Base-by-base conservation (phyloP, 2,888 invertebrate genomes). In the Stictocephala bisonia region DNA sequence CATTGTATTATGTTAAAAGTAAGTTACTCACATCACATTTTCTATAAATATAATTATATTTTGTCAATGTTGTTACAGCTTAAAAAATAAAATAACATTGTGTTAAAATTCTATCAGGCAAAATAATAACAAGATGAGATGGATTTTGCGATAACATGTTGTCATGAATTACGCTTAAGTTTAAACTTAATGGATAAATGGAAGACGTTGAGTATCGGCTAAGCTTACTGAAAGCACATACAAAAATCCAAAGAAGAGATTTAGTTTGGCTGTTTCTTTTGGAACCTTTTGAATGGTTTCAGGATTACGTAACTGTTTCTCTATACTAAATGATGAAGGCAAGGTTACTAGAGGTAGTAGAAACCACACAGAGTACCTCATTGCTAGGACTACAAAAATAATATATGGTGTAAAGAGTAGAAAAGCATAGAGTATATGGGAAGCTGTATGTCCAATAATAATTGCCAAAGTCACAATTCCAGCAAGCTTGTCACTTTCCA, bases 401-500 rank as follows among this genome's bases (percentile, higher is more conserved):
- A 95, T 92, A 81, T 97, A 97, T 1, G 97, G 97, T 56, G 92
- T 90, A 83, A 97, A 97, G 22, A 97, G 85, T 76, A 97, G 86
- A 85, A 95, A 90, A 71, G 95, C 94, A 85, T 95, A 97, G 24
- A 97, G 86, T 75, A 96, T 90, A 84, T 96, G 95, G 4, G 97
- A 97, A 75, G 93, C 93, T 41, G 95, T 95, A 81, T 91, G 91
- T 22, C 97, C 97, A 78, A 97, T 91, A 69, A 97, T 85, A 81
- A 97, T 97, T n/a, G 97, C 96, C 80, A 97, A 85, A 15, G 97
- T 98, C 0, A 97, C 95, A 80, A 97, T 96, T 76, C 96, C 96
- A 58, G 94, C 97, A 82, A 90, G 90, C 75, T 90, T 89, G 82
- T 97, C 97, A 74, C 91, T 91, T 81, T 95, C 95, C 78, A 94